Evolutionary conservation across 2,797 vertebrate genomes (phyloP).

Genomic region (Crenichthys baileyi): DNA sequence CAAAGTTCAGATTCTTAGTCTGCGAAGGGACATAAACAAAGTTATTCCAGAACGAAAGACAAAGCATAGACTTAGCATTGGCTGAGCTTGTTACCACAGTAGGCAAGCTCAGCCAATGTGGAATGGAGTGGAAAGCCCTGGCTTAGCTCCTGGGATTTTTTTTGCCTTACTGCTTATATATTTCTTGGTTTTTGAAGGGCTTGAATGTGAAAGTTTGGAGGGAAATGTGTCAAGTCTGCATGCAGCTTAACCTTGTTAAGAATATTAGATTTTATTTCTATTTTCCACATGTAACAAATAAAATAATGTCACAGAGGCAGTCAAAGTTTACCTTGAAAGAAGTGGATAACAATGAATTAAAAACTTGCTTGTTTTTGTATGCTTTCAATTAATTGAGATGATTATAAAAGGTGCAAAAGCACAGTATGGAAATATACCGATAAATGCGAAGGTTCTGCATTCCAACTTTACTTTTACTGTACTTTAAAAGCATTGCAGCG

Average conservation of each 20-base stretch:
- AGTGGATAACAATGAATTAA: neutral
- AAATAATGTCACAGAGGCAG: conserved; percentile 22
- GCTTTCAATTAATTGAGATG: neutral
- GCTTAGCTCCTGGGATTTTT: conserved; percentile 37
- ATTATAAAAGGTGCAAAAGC: neutral
- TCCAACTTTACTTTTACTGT: conserved; percentile 9
- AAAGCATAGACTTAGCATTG: no score
- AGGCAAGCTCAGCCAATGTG: no score
- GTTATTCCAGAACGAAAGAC: no score
- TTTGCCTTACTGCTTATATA: conserved; percentile 60
- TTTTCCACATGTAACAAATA: conserved; percentile 26
- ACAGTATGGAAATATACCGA: neutral
- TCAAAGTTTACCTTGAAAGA: conserved; percentile 17
- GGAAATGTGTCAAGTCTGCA: conserved; percentile 56
- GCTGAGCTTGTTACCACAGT: no score
- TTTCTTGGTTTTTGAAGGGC: conserved; percentile 49
- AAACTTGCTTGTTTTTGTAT: neutral
- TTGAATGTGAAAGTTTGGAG: conserved; percentile 44
- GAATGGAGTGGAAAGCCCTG: conserved; percentile 22
- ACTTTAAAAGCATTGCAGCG: neutral
- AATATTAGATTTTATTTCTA: conserved; percentile 25
- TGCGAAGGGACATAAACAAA: no score
- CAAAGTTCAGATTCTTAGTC: no score
- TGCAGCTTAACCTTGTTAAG: conserved; percentile 39
- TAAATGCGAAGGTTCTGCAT: neutral